Evolutionary conservation across 2,797 vertebrate genomes (phyloP).

Genomic region (Enteromius anoplus): DNA sequence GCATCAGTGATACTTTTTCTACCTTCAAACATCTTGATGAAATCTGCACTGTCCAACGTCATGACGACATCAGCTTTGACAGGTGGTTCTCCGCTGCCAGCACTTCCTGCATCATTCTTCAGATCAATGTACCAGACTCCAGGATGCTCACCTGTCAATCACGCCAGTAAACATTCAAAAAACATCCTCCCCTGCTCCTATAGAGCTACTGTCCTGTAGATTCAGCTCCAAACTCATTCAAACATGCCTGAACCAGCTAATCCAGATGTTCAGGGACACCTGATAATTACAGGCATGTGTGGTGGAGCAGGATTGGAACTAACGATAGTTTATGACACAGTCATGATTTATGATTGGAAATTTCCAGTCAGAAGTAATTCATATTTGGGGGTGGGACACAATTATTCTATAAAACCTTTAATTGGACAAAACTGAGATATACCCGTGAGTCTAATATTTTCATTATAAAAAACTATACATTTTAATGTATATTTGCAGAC

Average conservation of each 20-base stretch:
- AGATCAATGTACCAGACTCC: slow-evolving; percentile 90
- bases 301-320: not conserved
- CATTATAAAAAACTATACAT: not conserved
- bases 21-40: slow-evolving; percentile 92
- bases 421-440: not conserved
- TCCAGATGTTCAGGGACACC: not conserved
- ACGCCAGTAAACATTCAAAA: not conserved
- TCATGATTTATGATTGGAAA: not conserved
- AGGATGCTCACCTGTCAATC: slow-evolving; percentile 77
- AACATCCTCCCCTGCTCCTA: not conserved
- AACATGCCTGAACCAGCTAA: not conserved
- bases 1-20: not conserved
- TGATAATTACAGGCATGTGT: not conserved
- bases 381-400: not conserved
- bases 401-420: not conserved
- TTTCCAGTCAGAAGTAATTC: not conserved
- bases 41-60: slow-evolving; percentile 86
- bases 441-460: not conserved
- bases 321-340: not conserved
- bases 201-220: not conserved
- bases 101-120: slow-evolving; percentile 80
- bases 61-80: slow-evolving; percentile 83
- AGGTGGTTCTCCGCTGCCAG: slow-evolving; percentile 78
- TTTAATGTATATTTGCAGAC: not conserved
- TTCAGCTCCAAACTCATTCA: not conserved